phyloP scores from a whole-genome alignment of 2,797 vertebrate genomes.

The Megaceryle alcyon region DNA sequence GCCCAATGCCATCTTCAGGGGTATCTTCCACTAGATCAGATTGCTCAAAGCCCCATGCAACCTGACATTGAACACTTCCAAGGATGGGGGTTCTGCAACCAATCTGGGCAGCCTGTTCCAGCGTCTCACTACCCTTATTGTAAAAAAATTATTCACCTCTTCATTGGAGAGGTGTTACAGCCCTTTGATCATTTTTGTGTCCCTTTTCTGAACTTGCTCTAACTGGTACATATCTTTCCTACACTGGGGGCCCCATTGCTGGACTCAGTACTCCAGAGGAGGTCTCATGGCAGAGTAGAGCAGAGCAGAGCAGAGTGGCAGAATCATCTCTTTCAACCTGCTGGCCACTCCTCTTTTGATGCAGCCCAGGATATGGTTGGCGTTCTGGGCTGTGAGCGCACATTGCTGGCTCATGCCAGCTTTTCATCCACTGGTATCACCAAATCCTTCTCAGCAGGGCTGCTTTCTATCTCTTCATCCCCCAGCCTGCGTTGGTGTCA shows the following conservation, averaged over 20 bases:
- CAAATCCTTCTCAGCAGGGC: neutral
- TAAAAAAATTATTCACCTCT: neutral
- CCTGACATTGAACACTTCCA: neutral
- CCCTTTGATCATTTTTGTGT: neutral
- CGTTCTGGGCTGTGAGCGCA: neutral
- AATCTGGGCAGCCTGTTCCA: neutral
- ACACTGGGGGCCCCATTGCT: neutral
- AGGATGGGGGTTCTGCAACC: fast-evolving
- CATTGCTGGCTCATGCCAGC: fast-evolving
- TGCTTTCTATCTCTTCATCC: neutral
- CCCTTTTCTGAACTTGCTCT: neutral
- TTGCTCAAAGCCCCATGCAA: fast-evolving
- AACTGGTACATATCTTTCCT: fast-evolving
- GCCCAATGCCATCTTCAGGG: fast-evolving
- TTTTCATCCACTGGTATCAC: neutral
- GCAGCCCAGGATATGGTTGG: fast-evolving
- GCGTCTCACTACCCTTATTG: fast-evolving
- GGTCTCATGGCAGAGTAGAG: neutral
- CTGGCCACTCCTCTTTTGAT: neutral
- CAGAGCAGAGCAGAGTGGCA: neutral
- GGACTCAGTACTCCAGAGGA: fast-evolving
- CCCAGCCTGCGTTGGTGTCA: fast-evolving
- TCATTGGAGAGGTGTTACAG: neutral
- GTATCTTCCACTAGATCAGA: fast-evolving
- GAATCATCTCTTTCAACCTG: fast-evolving